Evolutionary conservation across 2,113 vertebrate species (phyloP).

Genomic region (Oryzias curvinotus): DNA sequence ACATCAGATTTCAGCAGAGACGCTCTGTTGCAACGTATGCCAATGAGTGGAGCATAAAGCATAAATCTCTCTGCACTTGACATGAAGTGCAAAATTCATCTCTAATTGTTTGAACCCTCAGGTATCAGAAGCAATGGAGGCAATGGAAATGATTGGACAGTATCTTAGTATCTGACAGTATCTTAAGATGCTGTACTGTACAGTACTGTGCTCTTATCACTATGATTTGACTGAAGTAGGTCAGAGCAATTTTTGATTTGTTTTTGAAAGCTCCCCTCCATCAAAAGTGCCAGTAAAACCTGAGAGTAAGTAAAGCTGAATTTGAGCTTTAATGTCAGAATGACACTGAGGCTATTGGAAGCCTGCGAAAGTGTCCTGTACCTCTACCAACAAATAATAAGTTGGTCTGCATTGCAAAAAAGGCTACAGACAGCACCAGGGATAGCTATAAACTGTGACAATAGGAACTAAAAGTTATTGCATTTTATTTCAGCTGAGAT

Average conservation of each 20-base stretch:
- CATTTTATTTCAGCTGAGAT: background rate
- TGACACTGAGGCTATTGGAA: background rate
- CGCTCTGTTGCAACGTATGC: constrained; percentile 10
- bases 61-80: constrained; percentile 24
- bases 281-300: background rate
- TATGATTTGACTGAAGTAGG: background rate
- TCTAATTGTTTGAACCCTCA: constrained; percentile 14
- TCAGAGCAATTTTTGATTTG: background rate
- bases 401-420: background rate
- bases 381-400: background rate
- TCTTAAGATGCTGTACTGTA: too few species aligned
- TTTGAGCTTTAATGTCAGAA: background rate
- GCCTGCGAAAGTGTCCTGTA: background rate
- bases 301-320: background rate
- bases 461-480: background rate
- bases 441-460: background rate
- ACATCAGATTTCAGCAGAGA: constrained; percentile 14
- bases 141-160: background rate
- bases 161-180: background rate
- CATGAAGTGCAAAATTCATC: constrained; percentile 8
- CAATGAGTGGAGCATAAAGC: constrained; percentile 14
- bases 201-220: background rate
- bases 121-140: constrained; percentile 5
- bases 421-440: background rate
- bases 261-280: background rate